These are phyloP conservation scores for Gallinago paraguaiae DNA, from an alignment of 2,113 vertebrate genomes.

Conservation along the genomic window DNA sequence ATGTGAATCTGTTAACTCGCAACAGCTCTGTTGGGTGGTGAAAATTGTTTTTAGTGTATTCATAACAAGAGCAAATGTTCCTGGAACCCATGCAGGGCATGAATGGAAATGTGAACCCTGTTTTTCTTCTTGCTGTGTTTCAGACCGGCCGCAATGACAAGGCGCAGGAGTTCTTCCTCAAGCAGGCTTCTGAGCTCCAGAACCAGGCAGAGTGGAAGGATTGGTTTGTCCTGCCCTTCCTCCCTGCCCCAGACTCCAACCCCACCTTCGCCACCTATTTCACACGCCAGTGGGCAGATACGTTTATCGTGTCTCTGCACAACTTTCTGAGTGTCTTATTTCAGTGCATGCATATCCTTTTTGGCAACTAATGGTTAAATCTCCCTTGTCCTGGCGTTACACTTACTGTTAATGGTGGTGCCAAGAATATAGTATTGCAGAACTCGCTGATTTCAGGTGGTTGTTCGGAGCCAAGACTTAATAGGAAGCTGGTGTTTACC, in stretches of 20 bases:
- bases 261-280: slow-evolving; percentile 91
- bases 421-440: neutral
- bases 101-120: neutral
- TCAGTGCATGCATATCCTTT: slow-evolving; percentile 99
- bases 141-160: slow-evolving; percentile 88
- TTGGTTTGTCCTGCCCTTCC: slow-evolving; percentile 94
- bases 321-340: slow-evolving; percentile 97
- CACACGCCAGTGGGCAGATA: slow-evolving; percentile 95
- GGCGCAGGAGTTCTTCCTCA: slow-evolving; percentile 95
- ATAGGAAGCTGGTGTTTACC: neutral
- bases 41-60: neutral
- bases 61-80: neutral
- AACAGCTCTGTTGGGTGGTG: neutral
- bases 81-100: neutral
- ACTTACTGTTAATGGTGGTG: neutral
- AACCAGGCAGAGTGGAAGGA: slow-evolving; percentile 94
- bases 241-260: slow-evolving; percentile 88
- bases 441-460: neutral
- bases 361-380: neutral
- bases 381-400: neutral
- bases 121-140: slow-evolving; percentile 28
- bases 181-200: slow-evolving; percentile 89
- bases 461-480: neutral
- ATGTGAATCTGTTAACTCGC: neutral
- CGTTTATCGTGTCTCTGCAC: slow-evolving; percentile 94